Evolutionary conservation across 2,797 vertebrate species (phyloP).

Genomic region (Rhabdophis nuchalis): DNA sequence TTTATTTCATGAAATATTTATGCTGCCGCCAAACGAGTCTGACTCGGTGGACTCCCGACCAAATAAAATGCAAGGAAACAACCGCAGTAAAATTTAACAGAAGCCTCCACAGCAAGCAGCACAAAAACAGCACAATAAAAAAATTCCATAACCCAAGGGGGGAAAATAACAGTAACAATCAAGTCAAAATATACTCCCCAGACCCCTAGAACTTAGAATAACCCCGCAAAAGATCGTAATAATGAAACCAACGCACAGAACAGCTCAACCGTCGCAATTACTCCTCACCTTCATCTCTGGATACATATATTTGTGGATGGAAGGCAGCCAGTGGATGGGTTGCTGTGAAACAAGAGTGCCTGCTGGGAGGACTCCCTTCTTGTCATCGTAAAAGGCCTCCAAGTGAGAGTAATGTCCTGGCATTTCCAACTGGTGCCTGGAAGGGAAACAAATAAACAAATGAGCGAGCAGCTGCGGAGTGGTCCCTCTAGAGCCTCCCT

Average conservation of each 20-base stretch:
- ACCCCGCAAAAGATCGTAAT: not conserved
- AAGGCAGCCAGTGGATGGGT: slow-evolving; percentile 79
- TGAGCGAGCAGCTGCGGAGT: not conserved
- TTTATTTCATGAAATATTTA: not conserved
- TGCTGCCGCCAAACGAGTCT: not conserved
- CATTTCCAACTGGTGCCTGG: slow-evolving; percentile 91
- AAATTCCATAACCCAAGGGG: not conserved
- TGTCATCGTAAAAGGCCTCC: slow-evolving; percentile 97
- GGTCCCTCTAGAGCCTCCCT: not conserved
- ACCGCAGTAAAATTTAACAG: not conserved
- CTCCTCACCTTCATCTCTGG: slow-evolving; percentile 94
- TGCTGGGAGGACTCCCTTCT: slow-evolving; percentile 88
- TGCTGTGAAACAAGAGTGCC: slow-evolving; percentile 79
- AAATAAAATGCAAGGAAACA: not conserved
- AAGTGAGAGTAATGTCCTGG: slow-evolving; percentile 95
- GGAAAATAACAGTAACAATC: not conserved
- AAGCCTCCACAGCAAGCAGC: not conserved
- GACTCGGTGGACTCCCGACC: not conserved
- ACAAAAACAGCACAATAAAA: not conserved
- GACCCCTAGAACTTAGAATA: not conserved
- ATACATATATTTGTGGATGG: slow-evolving; percentile 94
- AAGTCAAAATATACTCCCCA: not conserved
- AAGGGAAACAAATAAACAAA: slow-evolving; percentile 20
- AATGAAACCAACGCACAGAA: not conserved
- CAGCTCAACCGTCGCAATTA: not conserved